phyloP scores from a whole-genome alignment of 1,140 invertebrate genomes.

The Drosophila kanapiae region DNA sequence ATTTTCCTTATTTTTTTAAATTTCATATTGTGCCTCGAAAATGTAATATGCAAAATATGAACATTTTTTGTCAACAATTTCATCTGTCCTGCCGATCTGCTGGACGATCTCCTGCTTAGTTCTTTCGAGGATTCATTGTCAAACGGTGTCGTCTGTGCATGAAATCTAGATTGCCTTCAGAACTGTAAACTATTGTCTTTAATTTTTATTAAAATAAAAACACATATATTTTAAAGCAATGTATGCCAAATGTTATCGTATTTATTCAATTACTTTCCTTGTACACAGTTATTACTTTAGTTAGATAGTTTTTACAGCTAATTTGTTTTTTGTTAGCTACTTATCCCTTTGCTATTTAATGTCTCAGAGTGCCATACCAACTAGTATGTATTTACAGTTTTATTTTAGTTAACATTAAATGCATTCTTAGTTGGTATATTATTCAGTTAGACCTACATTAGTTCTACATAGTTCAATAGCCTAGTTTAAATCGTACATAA shows the following conservation, averaged over 20 bases:
- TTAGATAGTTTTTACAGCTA: conserved; percentile 22
- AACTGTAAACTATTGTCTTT: background rate
- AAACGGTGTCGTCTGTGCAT: no score
- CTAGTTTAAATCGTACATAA: conserved; percentile 83
- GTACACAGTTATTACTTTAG: conserved; percentile 11
- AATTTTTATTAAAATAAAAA: background rate
- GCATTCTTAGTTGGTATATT: conserved; percentile 26
- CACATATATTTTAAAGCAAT: background rate
- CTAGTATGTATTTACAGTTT: conserved; percentile 34
- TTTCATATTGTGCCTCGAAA: background rate
- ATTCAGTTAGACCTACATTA: conserved; percentile 8
- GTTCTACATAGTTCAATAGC: background rate
- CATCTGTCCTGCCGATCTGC: background rate
- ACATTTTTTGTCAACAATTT: background rate
- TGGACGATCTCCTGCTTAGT: no score
- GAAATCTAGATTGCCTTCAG: background rate
- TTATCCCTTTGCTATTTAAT: conserved; percentile 26
- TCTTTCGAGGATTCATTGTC: no score
- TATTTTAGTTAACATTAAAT: conserved; percentile 44
- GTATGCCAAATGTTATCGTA: conserved; percentile 32
- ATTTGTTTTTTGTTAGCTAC: conserved; percentile 28
- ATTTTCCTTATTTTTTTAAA: background rate
- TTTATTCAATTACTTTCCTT: conserved; percentile 40
- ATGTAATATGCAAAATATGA: background rate
- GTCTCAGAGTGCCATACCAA: conserved; percentile 11